Conservation (phyloP, 53 echinoderm and acorn worm species). For the Zoroaster sp. region DNA sequence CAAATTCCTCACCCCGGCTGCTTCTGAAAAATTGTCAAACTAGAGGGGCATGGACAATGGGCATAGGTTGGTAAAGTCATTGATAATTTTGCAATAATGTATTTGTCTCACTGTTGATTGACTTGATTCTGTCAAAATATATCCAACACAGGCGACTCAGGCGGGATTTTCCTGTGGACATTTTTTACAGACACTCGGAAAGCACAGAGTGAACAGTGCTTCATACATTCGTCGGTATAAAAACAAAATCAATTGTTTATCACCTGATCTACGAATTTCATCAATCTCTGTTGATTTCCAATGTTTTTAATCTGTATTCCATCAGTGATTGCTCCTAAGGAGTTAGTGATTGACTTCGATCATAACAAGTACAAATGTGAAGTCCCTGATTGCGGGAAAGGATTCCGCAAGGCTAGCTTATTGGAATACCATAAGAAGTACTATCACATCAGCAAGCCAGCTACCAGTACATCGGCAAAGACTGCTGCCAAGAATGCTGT, state of each 20-base stretch:
- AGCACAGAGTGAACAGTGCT: too few species aligned
- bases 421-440: conserved; percentile 97
- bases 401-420: conserved; percentile 84
- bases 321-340: conserved; percentile 89
- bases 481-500: conserved; percentile 63
- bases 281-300: background rate
- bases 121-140: too few species aligned
- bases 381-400: conserved; percentile 78
- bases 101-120: too few species aligned
- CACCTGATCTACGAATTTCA: background rate
- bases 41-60: too few species aligned
- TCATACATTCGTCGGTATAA: too few species aligned
- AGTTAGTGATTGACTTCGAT: conserved; percentile 90
- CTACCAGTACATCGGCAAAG: conserved; percentile 40
- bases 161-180: too few species aligned
- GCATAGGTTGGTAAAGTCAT: too few species aligned
- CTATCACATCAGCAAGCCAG: conserved; percentile 69
- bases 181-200: too few species aligned
- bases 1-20: too few species aligned
- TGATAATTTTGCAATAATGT: too few species aligned
- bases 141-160: too few species aligned
- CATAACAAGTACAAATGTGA: conserved; percentile 98
- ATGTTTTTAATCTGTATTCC: background rate
- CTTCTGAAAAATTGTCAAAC: too few species aligned
- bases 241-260: background rate